A percentile compares a stretch with the other conserved stretches of the same genome.
Conservation (phyloP, 37 sponge, comb jelly and placozoan genomes). For the Agelas oroides region DNA sequence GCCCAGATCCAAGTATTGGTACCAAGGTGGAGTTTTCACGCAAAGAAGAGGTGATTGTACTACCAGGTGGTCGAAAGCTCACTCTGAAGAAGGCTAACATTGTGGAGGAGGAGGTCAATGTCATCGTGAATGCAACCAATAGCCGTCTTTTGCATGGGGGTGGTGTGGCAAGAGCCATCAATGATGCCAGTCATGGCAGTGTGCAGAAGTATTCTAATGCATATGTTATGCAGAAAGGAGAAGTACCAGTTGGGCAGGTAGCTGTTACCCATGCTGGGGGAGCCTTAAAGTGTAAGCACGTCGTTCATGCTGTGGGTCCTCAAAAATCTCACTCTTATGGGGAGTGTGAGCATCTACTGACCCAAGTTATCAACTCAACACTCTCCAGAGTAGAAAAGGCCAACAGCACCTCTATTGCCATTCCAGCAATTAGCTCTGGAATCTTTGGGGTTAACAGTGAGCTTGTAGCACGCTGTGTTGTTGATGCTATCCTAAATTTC, state of each 20-base stretch:
- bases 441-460: slow-evolving; percentile 65
- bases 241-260: slow-evolving; percentile 55
- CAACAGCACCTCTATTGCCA: slow-evolving; percentile 50
- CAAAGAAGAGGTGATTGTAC: background rate
- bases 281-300: slow-evolving; percentile 39
- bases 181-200: slow-evolving; percentile 48
- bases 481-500: slow-evolving; percentile 42
- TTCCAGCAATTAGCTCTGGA: slow-evolving; percentile 82
- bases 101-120: slow-evolving; percentile 53
- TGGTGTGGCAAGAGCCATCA: slow-evolving; percentile 76
- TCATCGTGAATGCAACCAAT: slow-evolving; percentile 85
- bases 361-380: slow-evolving; percentile 18
- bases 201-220: slow-evolving; percentile 41
- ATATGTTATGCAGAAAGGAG: background rate
- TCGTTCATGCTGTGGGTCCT: slow-evolving; percentile 84
- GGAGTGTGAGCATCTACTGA: slow-evolving; percentile 39
- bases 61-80: slow-evolving; percentile 34
- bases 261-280: slow-evolving; percentile 67
- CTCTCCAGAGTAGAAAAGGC: slow-evolving; percentile 28
- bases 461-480: slow-evolving; percentile 25
- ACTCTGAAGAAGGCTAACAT: slow-evolving; percentile 71
- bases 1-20: background rate
- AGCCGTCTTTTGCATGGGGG: slow-evolving; percentile 51
- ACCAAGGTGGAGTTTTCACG: background rate
- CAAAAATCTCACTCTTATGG: background rate